phyloP scores from a whole-genome alignment of 2,888 invertebrate species.

The Drosophila macrospina region DNA sequence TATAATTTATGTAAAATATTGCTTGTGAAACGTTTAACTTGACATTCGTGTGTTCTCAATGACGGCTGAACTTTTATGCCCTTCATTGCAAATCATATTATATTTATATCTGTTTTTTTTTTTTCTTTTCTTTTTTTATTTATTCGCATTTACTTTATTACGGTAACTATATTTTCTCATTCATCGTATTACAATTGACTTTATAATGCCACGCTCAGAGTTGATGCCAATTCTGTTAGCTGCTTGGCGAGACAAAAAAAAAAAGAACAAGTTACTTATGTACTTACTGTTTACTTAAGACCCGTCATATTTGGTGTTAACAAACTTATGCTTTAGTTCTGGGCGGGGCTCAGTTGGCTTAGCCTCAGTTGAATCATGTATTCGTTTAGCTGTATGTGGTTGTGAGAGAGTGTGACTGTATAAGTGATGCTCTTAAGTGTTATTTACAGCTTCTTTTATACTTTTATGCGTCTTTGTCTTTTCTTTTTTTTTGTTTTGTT shows the following conservation, averaged over 20 bases:
- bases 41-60: slow-evolving; percentile 67
- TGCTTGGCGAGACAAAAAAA: slow-evolving; percentile 37
- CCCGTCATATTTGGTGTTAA: slow-evolving; percentile 70
- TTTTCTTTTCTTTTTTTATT: slow-evolving; percentile 23
- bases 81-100: slow-evolving; percentile 31
- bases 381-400: slow-evolving; percentile 15
- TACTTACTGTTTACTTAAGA: slow-evolving; percentile 58
- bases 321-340: slow-evolving; percentile 50
- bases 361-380: slow-evolving; percentile 31
- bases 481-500: not conserved
- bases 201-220: slow-evolving; percentile 51
- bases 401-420: slow-evolving; percentile 28
- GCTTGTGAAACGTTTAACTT: slow-evolving; percentile 79
- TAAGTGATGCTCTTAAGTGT: slow-evolving; percentile 49
- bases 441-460: slow-evolving; percentile 55
- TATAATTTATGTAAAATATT: slow-evolving; percentile 73
- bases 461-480: slow-evolving; percentile 26
- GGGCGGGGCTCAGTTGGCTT: slow-evolving; percentile 41
- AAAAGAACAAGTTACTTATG: slow-evolving; percentile 55
- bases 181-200: slow-evolving; percentile 60
- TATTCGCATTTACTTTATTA: slow-evolving; percentile 6
- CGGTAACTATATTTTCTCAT: slow-evolving; percentile 12
- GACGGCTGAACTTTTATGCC: slow-evolving; percentile 19
- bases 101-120: slow-evolving; percentile 30
- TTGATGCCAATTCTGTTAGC: slow-evolving; percentile 34